These are phyloP conservation scores for Antedon mediterranea DNA, from an alignment of 53 echinoderm and acorn worm genomes.

Conservation along the genomic window DNA sequence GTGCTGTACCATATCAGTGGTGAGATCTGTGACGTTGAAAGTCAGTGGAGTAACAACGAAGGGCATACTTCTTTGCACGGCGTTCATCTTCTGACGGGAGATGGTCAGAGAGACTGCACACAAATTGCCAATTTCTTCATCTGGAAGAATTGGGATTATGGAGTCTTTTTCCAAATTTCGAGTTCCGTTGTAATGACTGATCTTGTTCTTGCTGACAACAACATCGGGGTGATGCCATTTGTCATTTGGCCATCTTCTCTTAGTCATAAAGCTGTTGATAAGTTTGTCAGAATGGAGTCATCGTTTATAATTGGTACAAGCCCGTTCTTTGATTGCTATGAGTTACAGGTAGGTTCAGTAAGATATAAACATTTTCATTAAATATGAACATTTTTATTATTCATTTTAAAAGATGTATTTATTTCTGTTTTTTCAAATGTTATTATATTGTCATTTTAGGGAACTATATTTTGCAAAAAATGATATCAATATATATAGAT, in stretches of 20 bases:
- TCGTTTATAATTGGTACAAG: slow-evolving; percentile 72
- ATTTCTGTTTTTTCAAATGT: too few relatives aligned
- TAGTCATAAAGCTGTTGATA: slow-evolving; percentile 39
- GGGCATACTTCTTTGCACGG: slow-evolving; percentile 70
- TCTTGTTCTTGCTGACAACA: slow-evolving; percentile 56
- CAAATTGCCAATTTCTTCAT: slow-evolving; percentile 53
- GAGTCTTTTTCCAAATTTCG: slow-evolving; percentile 39
- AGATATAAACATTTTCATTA: too few relatives aligned
- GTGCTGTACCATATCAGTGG: slow-evolving; percentile 58
- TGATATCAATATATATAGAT: too few relatives aligned
- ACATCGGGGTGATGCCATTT: slow-evolving; percentile 51
- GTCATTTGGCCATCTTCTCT: slow-evolving; percentile 37
- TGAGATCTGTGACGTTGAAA: slow-evolving; percentile 9
- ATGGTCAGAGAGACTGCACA: background rate
- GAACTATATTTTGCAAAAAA: too few relatives aligned
- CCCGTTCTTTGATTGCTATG: slow-evolving; percentile 51
- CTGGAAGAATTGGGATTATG: slow-evolving; percentile 74
- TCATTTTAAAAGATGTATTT: too few relatives aligned
- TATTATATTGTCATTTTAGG: too few relatives aligned
- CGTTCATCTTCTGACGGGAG: slow-evolving; percentile 15
- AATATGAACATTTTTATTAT: too few relatives aligned
- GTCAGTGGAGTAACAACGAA: slow-evolving; percentile 41
- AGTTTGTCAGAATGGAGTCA: slow-evolving; percentile 36
- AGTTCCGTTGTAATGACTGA: slow-evolving; percentile 36
- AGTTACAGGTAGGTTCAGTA: slow-evolving; percentile 49